These are phyloP conservation scores for Harpalus rubripes DNA, from an alignment of 2,888 invertebrate genomes.

Conservation along the genomic window DNA sequence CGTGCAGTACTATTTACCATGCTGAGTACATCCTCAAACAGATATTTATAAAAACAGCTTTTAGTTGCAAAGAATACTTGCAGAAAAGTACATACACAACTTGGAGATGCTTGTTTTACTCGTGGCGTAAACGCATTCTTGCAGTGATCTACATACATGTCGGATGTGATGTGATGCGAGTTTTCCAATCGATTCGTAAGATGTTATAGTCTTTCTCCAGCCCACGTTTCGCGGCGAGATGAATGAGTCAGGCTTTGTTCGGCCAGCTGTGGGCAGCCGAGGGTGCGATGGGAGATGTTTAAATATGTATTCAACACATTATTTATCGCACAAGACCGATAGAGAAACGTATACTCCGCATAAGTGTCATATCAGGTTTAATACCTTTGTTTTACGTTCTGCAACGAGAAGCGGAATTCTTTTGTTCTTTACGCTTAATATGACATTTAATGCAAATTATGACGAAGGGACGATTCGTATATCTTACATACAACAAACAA, in stretches of 20 bases:
- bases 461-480: slow-evolving; percentile 16
- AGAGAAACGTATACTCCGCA: slow-evolving; percentile 39
- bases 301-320: slow-evolving; percentile 65
- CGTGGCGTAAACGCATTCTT: slow-evolving; percentile 8
- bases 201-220: not conserved
- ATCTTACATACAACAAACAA: slow-evolving; percentile 3
- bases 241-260: slow-evolving; percentile 58
- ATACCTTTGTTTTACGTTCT: slow-evolving; percentile 60
- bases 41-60: slow-evolving; percentile 32
- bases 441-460: slow-evolving; percentile 49
- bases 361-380: slow-evolving; percentile 65
- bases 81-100: not conserved
- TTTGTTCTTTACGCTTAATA: slow-evolving; percentile 26
- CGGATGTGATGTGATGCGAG: not conserved
- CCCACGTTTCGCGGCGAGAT: slow-evolving; percentile 22
- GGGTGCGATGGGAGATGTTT: slow-evolving; percentile 56
- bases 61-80: slow-evolving; percentile 19
- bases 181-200: slow-evolving; percentile 8
- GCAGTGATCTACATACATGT: not conserved
- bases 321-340: slow-evolving; percentile 58
- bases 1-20: not conserved
- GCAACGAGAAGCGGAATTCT: slow-evolving; percentile 43
- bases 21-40: not conserved
- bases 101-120: not conserved
- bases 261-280: slow-evolving; percentile 22